Base-by-base conservation (phyloP, 2,888 invertebrate genomes). In the Dryadula phaetusa region DNA sequence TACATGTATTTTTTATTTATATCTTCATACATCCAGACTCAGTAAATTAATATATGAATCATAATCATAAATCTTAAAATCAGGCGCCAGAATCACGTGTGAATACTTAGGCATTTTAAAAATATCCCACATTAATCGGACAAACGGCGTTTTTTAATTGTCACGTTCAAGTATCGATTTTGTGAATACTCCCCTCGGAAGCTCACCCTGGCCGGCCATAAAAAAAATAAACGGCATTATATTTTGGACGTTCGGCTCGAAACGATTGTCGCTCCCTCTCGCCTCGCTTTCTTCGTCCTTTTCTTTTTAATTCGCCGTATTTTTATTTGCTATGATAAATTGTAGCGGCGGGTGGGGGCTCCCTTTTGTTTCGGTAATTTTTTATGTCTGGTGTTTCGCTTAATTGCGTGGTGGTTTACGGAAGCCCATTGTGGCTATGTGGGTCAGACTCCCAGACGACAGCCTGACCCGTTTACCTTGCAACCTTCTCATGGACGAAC, bases 251-350 rank as follows among this genome's bases (percentile, higher is more conserved):
- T 83, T 82, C 81, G 78, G 81, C 77, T 76, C 79, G 80, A 77
- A 79, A 76, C 85, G 83, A 79, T 83, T 82, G 82, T 82, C 81
- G 81, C 83, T 83, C 86, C 79, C 84, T 84, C 87, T 86, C 86
- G 82, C 80, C 85, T 82, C 82, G 81, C 81, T 85, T 85, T 86
- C 89, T 87, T 88, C 84, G 81, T 90, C 83, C 85, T 90, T 88
- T 92, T 90, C 88, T 89, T 92, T 92, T 92, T 90, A 90, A 90
- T 91, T 90, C 86, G 80, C 83, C 84, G 87, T 90, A 90, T 91
- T 92, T 92, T 91, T 92, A 92, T 92, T 92, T 88, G 88, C 87
- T 90, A 92, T 92, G 92, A 92, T 92, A 92, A 92, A 92, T 92
- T 90, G 91, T 87, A 81, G 87, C 84, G 83, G 82, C 76, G 83